Percentiles rank a stretch among this genome's conserved stretches.
Conservation (phyloP, 2,113 vertebrate genomes). For the Vulpes ferrilata region DNA sequence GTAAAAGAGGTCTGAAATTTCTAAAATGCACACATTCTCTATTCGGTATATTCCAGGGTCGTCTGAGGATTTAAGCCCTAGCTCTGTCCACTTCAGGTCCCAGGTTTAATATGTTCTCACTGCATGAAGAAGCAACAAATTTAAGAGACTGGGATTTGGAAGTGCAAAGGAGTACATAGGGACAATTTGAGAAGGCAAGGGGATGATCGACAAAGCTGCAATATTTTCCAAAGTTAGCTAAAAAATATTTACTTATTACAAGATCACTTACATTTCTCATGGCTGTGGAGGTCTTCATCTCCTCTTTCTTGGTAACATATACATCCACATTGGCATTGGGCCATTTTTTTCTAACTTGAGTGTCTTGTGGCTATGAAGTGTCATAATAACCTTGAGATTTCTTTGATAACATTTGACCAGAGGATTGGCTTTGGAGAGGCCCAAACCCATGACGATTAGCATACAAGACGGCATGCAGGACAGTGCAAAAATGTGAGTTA, state of each 20-base stretch:
- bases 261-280: not conserved
- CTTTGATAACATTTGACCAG: conserved; percentile 13
- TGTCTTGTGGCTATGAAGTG: not conserved
- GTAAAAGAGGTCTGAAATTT: not conserved
- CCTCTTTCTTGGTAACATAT: not conserved
- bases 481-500: not conserved
- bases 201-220: not conserved
- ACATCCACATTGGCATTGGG: not conserved
- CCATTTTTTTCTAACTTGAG: not conserved
- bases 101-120: not conserved
- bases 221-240: not conserved
- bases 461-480: not conserved
- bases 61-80: not conserved
- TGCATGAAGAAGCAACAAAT: not conserved
- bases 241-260: not conserved
- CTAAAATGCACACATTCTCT: not conserved
- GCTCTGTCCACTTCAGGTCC: not conserved
- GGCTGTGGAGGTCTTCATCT: not conserved
- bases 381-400: not conserved
- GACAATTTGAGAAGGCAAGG: not conserved
- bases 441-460: not conserved
- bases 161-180: not conserved
- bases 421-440: not conserved
- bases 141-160: not conserved
- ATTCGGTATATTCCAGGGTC: not conserved